Percentiles rank a stretch among this genome's conserved stretches.
phyloP scores from a whole-genome alignment of 2,113 vertebrate genomes.

The Rhadina sibilatrix region DNA sequence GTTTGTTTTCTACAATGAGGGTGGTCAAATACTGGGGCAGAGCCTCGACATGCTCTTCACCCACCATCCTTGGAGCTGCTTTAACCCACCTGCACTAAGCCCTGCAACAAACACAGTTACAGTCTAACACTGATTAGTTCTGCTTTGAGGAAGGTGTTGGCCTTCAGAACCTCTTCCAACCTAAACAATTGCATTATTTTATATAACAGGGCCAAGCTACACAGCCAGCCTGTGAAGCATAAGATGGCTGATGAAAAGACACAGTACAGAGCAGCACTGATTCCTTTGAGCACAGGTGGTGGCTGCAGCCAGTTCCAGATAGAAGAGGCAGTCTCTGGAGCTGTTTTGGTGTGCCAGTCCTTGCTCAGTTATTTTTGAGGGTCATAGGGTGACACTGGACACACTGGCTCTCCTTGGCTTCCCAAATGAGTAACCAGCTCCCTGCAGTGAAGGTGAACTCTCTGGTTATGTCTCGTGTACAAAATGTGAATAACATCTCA shows the following conservation, averaged over 20 bases:
- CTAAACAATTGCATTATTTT: neutral
- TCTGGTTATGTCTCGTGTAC: neutral
- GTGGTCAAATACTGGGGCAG: neutral
- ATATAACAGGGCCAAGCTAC: rapidly evolving
- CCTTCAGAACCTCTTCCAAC: neutral
- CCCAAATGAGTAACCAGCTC: neutral
- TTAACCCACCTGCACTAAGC: neutral
- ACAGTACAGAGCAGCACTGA: neutral
- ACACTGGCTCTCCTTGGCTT: neutral
- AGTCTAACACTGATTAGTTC: neutral
- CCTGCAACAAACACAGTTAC: neutral
- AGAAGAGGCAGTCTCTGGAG: neutral
- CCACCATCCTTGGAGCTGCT: neutral
- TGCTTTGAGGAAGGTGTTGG: neutral
- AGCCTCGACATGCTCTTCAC: neutral
- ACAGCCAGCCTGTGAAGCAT: neutral
- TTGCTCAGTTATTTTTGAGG: constrained; percentile 15
- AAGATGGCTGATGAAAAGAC: neutral
- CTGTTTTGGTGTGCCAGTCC: neutral
- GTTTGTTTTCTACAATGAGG: neutral
- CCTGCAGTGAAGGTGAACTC: constrained; percentile 6
- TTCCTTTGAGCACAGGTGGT: neutral
- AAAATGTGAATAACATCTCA: constrained; percentile 58
- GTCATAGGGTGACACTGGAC: neutral
- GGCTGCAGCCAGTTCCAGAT: neutral